Evolutionary conservation across 2,113 vertebrate species (phyloP).

Genomic region (Capra hircus): DNA sequence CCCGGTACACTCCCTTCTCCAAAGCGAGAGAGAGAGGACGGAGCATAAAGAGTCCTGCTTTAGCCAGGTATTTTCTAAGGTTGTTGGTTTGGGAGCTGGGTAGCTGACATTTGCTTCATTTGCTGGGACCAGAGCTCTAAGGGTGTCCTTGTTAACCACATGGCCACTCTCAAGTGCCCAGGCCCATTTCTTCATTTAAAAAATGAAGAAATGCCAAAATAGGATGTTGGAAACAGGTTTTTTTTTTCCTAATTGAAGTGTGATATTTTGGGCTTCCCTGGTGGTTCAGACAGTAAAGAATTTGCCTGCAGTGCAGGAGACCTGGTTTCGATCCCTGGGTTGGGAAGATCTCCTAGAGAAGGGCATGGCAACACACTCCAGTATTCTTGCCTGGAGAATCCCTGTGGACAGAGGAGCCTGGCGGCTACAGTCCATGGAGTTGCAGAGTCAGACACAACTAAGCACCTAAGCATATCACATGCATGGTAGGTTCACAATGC

Average conservation of each 20-base stretch:
- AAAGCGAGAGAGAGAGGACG: background rate
- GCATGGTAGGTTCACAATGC: background rate
- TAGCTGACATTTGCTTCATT: background rate
- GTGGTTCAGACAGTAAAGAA: background rate
- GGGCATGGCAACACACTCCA: background rate
- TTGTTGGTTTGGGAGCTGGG: background rate
- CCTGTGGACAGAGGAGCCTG: background rate
- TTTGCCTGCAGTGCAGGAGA: background rate
- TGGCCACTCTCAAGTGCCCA: background rate
- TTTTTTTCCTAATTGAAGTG: background rate
- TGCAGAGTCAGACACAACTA: background rate
- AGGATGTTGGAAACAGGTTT: background rate
- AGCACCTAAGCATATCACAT: background rate
- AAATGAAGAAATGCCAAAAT: background rate
- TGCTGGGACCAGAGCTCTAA: background rate
- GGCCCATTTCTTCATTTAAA: background rate
- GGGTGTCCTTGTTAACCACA: background rate
- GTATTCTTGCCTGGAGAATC: background rate
- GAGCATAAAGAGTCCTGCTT: background rate
- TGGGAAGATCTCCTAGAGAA: background rate
- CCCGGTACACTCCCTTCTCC: background rate
- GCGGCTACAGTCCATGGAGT: background rate
- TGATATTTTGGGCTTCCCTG: background rate
- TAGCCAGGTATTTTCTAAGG: background rate
- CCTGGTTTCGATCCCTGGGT: background rate